Base-by-base conservation (phyloP, 2,888 invertebrate species). In the Poecilus cupreus region DNA sequence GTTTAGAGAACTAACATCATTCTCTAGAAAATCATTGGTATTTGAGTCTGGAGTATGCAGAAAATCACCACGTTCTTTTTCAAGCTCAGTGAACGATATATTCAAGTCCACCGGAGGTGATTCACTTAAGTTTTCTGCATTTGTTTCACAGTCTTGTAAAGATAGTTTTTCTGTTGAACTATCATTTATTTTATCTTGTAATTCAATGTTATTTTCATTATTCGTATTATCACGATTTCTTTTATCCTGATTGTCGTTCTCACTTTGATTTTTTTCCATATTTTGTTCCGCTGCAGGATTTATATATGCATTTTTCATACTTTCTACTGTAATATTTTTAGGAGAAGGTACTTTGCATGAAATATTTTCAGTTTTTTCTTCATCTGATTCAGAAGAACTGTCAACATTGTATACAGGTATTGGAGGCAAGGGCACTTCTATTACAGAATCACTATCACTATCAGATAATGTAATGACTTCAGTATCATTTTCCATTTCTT, bases 1-100 rank as follows among this genome's bases (percentile, higher is more conserved):
- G 49, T 26, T 81, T 49, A 75, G 20, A 20, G 18, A 26, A 64
- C 43, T 72, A 8, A 80, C 70, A 49, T 74, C 75, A 16, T 72
- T 26, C 18, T 57, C 75, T n/a, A 81, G 60, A 64, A 81, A 81
- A 64, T 81, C 81, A 75, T 81, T 81, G 20, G 74, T 57, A 64
- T 74, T 80, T 72, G 80, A 80, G 24, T 80, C 81, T 2, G 81
- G 81, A 3, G 60, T 81, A 18, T 18, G 60, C n/a, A 81, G 37
- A 37, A 75, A 64, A 22, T 74, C 81, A 20, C 20, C 68, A 10
- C 81, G 74, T 13, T 81, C 81, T 46, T 24, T 60, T 75, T 81
- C 75, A 43, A 57, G 13, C 46, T 72, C 22, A n/a, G 24, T 46
- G n/a, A 60, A 57, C n/a, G 24, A 57, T 8, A 10, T n/a, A 22